Conservation (phyloP, 2,888 invertebrate genomes). For the Agrenia bidenticulata region DNA sequence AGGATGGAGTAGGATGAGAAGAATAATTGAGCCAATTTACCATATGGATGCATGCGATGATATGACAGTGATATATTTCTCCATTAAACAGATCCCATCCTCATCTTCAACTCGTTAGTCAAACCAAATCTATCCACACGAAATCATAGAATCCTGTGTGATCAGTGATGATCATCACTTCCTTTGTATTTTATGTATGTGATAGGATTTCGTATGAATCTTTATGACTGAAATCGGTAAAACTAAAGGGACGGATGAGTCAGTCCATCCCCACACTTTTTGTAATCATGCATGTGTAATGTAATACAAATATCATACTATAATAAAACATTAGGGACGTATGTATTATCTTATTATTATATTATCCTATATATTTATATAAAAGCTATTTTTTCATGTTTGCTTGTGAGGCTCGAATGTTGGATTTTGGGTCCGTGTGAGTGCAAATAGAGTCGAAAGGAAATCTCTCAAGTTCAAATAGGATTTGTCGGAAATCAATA, state of each 20-base stretch:
- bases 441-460: constrained; percentile 50
- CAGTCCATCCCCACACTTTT: constrained; percentile 8
- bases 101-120: constrained; percentile 8
- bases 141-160: not conserved
- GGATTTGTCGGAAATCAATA: constrained; percentile 52
- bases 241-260: constrained; percentile 17
- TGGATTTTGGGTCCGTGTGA: constrained; percentile 26
- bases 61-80: constrained; percentile 53
- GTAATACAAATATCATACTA: constrained; percentile 1
- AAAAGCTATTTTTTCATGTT: constrained; percentile 41
- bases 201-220: constrained; percentile 11
- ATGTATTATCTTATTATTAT: not conserved
- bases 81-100: constrained; percentile 44
- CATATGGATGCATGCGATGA: constrained; percentile 36
- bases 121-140: not conserved
- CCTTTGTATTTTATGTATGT: constrained; percentile 4
- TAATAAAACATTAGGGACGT: constrained; percentile 5
- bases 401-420: constrained; percentile 37
- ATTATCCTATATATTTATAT: constrained; percentile 1
- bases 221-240: constrained; percentile 19
- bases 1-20: constrained; percentile 36
- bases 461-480: constrained; percentile 53
- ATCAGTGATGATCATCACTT: constrained; percentile 1
- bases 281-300: constrained; percentile 1
- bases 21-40: constrained; percentile 33